Evolutionary conservation across 2,113 vertebrate genomes (phyloP), one percentile per base, ranked within the genome.

Genomic region (Labrus mixtus): DNA sequence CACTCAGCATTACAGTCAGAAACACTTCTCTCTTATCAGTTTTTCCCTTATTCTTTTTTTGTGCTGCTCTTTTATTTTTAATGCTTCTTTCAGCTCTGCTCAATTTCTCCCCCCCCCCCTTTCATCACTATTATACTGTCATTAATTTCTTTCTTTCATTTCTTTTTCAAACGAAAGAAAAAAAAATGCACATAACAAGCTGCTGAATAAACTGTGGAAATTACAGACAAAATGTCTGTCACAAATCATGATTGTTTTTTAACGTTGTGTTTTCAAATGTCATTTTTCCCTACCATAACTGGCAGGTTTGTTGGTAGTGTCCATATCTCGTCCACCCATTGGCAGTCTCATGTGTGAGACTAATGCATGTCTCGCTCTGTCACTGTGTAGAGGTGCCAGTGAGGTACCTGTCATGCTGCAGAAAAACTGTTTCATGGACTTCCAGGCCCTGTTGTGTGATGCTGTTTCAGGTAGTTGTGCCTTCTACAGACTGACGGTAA

Each of bases 341-440:
- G 19, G 37, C 61, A 78, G 53, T 29, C 45, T 39, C 25, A 53
- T 68, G 62, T 33, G 25, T 16, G 60, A 57, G 54, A 61, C 81
- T 55, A 46, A 41, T 45, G 10, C 12, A 19, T n/a, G 9, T 45
- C 48, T 36, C 6, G 8, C 66, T 46, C 33, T 68, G 62, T 41
- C 64, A 68, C 64, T 79, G 23, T 81, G 73, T 72, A 68, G 19
- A 16, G 51, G 11, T 84, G 85, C 83, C 85, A 87, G 78, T 54
- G 56, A 54, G 71, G 33, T 46, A 23, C 74, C 51, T 59, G 62
- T 54, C 59, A 25, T 20, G 22, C 56, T 76, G 48, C 45, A 79
- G 54, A 33, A 48, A 36, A 60, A 77, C 48, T 23, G 68, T 88
- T 83, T 85, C 75, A 87, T 81, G 71, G 29, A 63, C 68, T 75